Base-by-base conservation (phyloP, 2,888 invertebrate species). In the Pediacus dermestoides region DNA sequence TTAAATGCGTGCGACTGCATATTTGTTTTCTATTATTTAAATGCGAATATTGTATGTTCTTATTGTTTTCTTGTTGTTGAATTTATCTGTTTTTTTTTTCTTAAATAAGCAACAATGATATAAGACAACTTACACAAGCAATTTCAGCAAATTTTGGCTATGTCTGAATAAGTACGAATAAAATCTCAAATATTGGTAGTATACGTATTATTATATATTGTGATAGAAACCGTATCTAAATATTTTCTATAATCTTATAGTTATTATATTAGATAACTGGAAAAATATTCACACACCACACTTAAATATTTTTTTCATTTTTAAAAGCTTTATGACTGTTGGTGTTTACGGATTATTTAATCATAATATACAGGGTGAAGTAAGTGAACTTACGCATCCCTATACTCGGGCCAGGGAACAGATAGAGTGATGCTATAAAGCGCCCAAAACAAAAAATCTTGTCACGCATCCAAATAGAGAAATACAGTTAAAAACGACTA, bases 171-270 rank as follows among this genome's bases (percentile, higher is more conserved):
- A 42, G 55, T 54, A 48, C 53, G 40, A 50, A 48, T 46, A 41
- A 43, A 42, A 37, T 32, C 22, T 34, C 27, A 34, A n/a, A 46
- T 44, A 30, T 37, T 42, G 37, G 40, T 54, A 59, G 60, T 64
- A 63, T 64, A 64, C 61, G 60, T 60, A 62, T 61, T 23, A 23
- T 4, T 23, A 23, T 23, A 23, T 23, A 61, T 55, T 50, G 53
- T 65, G 63, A 64, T 66, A 64, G 63, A 65, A 66, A 66, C 54
- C 58, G 64, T 66, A 66, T 61, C 61, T 66, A 65, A 65, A 64
- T 67, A 65, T 64, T 61, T 63, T 61, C 58, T 64, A 56, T 53
- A 46, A 54, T 23, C 23, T 23, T 23, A 23, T 9, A 9, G n/a
- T 23, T 23, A 23, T 23, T 23, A 6, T 23, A 9, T 50, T 57